A percentile compares a stretch with the other conserved stretches of the same genome.
phyloP scores from a whole-genome alignment of 1,140 invertebrate species.

The Mycetomoellerius zeteki region DNA sequence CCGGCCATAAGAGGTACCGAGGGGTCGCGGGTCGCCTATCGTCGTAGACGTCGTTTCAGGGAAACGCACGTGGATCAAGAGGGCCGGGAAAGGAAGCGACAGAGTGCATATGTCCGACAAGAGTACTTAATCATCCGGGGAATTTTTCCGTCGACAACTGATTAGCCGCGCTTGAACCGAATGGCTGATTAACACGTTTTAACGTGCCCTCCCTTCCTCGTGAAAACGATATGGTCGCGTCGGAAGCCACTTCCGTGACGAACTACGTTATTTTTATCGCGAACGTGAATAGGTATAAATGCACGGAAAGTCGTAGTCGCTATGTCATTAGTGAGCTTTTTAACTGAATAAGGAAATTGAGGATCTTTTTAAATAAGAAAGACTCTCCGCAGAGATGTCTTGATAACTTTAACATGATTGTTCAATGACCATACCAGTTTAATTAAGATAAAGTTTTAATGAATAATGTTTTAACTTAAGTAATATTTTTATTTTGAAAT shows the following conservation, averaged over 20 bases:
- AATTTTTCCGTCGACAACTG: slow-evolving; percentile 79
- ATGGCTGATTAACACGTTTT: slow-evolving; percentile 64
- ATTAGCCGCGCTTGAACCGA: slow-evolving; percentile 68
- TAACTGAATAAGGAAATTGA: neutral
- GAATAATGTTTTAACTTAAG: neutral
- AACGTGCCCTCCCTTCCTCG: slow-evolving; percentile 36
- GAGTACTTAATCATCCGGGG: slow-evolving; percentile 80
- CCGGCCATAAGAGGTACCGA: slow-evolving; percentile 34
- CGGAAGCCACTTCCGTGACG: slow-evolving; percentile 55
- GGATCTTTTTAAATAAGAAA: neutral
- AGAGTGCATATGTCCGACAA: slow-evolving; percentile 79
- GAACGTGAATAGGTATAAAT: neutral
- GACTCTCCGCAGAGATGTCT: neutral
- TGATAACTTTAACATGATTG: neutral
- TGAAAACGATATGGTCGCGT: slow-evolving; percentile 56
- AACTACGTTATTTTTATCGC: slow-evolving; percentile 46
- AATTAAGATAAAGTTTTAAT: slow-evolving; percentile 5
- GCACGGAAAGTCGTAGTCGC: neutral
- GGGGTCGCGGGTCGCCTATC: slow-evolving; percentile 38
- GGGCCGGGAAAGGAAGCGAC: slow-evolving; percentile 76
- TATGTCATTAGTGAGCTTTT: neutral
- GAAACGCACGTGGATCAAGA: slow-evolving; percentile 74
- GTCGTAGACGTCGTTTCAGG: slow-evolving; percentile 63
- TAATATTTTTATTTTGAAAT: neutral
- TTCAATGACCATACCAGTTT: neutral